These are phyloP conservation scores for Perithous albicinctus DNA, from an alignment of 2,888 invertebrate genomes.

Conservation along the genomic window DNA sequence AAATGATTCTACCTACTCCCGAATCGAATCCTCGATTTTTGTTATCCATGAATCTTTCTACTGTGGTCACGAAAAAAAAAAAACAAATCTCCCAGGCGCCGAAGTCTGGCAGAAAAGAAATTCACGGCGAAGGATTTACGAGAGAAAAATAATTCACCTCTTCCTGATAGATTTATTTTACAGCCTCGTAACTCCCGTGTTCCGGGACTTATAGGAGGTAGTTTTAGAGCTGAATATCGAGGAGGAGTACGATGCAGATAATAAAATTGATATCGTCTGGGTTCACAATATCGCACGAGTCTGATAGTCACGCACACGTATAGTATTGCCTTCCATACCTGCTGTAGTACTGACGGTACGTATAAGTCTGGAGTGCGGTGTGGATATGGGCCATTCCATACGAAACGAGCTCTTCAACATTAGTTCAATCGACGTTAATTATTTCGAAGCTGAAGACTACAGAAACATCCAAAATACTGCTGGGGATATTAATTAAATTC, in stretches of 20 bases:
- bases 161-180: not conserved
- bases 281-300: conserved; percentile 51
- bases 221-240: conserved; percentile 25
- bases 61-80: not conserved
- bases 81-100: too few relatives aligned
- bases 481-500: too few relatives aligned
- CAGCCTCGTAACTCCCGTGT: conserved; percentile 14
- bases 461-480: too few relatives aligned
- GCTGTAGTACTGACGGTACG: not conserved
- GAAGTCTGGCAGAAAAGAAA: not conserved
- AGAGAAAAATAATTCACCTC: not conserved
- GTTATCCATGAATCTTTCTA: not conserved
- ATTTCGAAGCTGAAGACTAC: too few relatives aligned
- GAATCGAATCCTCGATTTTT: not conserved
- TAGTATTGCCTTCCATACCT: not conserved
- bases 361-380: conserved; percentile 37
- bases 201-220: not conserved
- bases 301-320: conserved; percentile 54
- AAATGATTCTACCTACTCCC: not conserved
- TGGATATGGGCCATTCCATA: too few relatives aligned
- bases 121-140: not conserved
- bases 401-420: too few relatives aligned
- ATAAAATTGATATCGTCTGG: conserved; percentile 53
- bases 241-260: conserved; percentile 35
- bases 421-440: too few relatives aligned